Conservation (phyloP, 2,888 invertebrate species). For the Merodon equestris region DNA sequence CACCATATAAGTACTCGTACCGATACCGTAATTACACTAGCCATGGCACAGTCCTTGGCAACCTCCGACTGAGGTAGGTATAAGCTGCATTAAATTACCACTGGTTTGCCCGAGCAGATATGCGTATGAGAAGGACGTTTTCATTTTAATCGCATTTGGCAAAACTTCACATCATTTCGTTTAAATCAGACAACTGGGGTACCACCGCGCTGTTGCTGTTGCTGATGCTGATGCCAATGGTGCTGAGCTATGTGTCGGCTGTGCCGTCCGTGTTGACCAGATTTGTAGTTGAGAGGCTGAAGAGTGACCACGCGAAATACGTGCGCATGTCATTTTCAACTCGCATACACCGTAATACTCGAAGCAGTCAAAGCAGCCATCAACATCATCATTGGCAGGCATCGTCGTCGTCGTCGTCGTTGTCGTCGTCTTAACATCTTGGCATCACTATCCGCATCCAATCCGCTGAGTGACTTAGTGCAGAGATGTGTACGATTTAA, state of each 20-base stretch:
- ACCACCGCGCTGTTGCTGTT: no score
- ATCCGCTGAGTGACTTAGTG: slow-evolving; percentile 67
- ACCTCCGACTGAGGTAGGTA: slow-evolving; percentile 52
- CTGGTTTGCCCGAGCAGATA: slow-evolving; percentile 8
- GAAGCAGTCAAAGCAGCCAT: slow-evolving; percentile 68
- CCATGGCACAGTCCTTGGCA: slow-evolving; percentile 7
- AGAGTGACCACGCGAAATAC: slow-evolving; percentile 46
- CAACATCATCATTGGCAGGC: slow-evolving; percentile 69
- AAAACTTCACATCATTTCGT: slow-evolving; percentile 64
- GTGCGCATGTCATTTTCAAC: slow-evolving; percentile 66
- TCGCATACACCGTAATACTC: slow-evolving; percentile 61
- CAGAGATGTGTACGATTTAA: slow-evolving; percentile 68
- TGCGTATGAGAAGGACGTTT: slow-evolving; percentile 18
- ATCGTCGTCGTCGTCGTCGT: no score
- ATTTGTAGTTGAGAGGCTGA: no score
- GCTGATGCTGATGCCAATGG: slow-evolving; percentile 34
- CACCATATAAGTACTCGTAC: no score
- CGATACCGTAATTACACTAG: slow-evolving; percentile 64
- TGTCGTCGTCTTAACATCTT: slow-evolving; percentile 39
- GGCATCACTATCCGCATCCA: slow-evolving; percentile 64
- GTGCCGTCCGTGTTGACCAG: no score
- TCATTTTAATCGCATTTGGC: slow-evolving; percentile 68
- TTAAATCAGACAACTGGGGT: slow-evolving; percentile 61
- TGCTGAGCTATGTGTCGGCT: slow-evolving; percentile 42
- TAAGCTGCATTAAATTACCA: slow-evolving; percentile 68